A percentile compares a stretch with the other conserved stretches of the same genome.
Evolutionary conservation across 2,888 invertebrate genomes (phyloP).

Genomic region (Campoplex nolae): DNA sequence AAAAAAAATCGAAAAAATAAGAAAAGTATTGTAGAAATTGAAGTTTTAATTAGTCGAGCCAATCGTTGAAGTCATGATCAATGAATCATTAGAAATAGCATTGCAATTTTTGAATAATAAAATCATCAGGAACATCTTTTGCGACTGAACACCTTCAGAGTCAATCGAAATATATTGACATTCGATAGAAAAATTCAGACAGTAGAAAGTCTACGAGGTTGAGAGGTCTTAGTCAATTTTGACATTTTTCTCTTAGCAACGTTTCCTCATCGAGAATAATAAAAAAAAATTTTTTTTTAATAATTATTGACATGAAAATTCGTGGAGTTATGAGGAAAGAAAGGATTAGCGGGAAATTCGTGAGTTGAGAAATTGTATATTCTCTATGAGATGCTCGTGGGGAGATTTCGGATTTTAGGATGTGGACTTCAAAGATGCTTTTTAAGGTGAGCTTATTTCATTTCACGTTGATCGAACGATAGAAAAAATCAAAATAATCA

Average conservation of each 20-base stretch:
- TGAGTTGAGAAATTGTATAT: slow-evolving; percentile 69
- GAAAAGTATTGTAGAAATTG: not conserved
- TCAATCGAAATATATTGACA: not conserved
- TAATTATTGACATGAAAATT: slow-evolving; percentile 62
- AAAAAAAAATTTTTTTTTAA: slow-evolving; percentile 21
- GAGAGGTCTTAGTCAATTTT: slow-evolving; percentile 47
- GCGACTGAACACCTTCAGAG: not conserved
- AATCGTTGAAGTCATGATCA: no score
- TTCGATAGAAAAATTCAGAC: slow-evolving; percentile 17
- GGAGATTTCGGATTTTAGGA: slow-evolving; percentile 72
- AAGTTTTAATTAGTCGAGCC: no score
- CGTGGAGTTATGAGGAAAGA: slow-evolving; percentile 58
- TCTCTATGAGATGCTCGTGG: slow-evolving; percentile 79
- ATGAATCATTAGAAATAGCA: no score
- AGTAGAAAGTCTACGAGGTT: slow-evolving; percentile 53
- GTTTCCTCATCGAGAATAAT: slow-evolving; percentile 45
- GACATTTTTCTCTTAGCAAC: slow-evolving; percentile 62
- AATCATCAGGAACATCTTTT: not conserved
- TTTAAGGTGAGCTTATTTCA: slow-evolving; percentile 71
- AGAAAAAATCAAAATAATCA: slow-evolving; percentile 31
- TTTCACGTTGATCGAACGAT: slow-evolving; percentile 10
- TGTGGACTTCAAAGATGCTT: slow-evolving; percentile 72
- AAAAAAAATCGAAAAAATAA: not conserved
- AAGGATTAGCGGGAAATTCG: slow-evolving; percentile 45
- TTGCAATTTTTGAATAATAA: not conserved